Evolutionary conservation across 2,113 vertebrate genomes (phyloP).

Genomic region (Argyrosomus japonicus): DNA sequence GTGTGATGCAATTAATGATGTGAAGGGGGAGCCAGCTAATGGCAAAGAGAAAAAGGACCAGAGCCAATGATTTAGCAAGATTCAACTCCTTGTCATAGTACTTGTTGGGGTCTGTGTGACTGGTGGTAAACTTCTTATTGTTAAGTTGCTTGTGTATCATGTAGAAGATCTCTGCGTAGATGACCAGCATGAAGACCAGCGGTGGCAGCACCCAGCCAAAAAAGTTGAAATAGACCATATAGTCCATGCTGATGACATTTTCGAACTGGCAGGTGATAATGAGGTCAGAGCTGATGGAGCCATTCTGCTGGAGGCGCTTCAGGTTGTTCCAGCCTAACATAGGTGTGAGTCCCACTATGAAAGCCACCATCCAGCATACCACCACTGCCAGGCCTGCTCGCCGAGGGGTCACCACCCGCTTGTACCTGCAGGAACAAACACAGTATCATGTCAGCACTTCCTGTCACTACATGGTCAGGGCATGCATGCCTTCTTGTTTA

Average conservation of each 20-base stretch:
- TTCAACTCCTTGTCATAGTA: constrained; percentile 97
- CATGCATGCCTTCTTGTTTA: not conserved
- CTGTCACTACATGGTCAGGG: not conserved
- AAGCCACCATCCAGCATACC: constrained; percentile 92
- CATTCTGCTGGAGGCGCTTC: constrained; percentile 76
- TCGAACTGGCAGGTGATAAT: constrained; percentile 93
- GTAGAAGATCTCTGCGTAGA: constrained; percentile 97
- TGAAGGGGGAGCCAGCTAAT: constrained; percentile 97
- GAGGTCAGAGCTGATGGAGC: constrained; percentile 80
- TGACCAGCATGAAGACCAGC: constrained; percentile 92
- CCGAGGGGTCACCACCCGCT: constrained; percentile 89
- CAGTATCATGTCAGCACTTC: constrained; percentile 48
- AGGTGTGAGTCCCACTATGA: constrained; percentile 93
- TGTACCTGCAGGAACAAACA: constrained; percentile 87
- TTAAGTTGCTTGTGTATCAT: constrained; percentile 97
- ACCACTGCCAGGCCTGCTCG: constrained; percentile 90
- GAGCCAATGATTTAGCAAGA: constrained; percentile 94
- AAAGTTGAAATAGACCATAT: constrained; percentile 99
- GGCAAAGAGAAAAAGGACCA: constrained; percentile 95
- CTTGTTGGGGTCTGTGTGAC: constrained; percentile 90
- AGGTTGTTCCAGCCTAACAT: constrained; percentile 99
- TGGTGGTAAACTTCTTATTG: constrained; percentile 92
- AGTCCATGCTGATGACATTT: constrained; percentile 98
- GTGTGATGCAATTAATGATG: constrained; percentile 93
- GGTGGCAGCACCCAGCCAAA: constrained; percentile 97